Evolutionary conservation across 2,113 vertebrate genomes (phyloP), one percentile per base, ranked within the genome.

Genomic region (Natator depressus): DNA sequence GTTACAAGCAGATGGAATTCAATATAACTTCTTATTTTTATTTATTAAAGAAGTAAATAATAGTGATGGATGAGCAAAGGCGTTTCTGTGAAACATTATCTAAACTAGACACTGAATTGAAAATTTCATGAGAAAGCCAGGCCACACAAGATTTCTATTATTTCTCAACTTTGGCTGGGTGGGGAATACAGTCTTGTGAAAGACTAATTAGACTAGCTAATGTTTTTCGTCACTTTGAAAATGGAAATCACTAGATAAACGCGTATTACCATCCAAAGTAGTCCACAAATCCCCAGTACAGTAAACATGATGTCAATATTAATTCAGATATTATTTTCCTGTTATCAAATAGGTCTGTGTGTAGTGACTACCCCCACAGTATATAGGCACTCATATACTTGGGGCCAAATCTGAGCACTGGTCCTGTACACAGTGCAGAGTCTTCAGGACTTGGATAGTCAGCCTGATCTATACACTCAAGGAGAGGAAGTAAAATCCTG

Each of bases 91-190:
- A 14, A 82, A 85, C 59, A 80, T 83, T 57, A 65, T 24, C 76
- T 7, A 84, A 93, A 89, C 69, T 25, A 82, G 80, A 89, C 49
- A 76, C 51, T 19, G 62, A 94, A 55, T 8, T 62, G 90, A 76
- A 95, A 93, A 89, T 82, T 76, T 76, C 93, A 96, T 62, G 27
- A 1, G 51, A 94, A 94, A 91, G 82, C 65, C 35, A 80, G 87
- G 88, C 92, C 94, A 81, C 65, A 82, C 62, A 81, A 88, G 93
- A 53, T 29, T 27, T 84, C 85, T 82, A 91, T 35, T 65, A 83
- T 92, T 88, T 94, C 1, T 0, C 16, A 87, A 93, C 85, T 14
- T 57, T 12, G 54, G 83, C 46, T 82, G 46, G n/a, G 94, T 75
- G 50, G 50, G 92, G 65, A 31, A 84, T 94, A 78, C 1, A 76